Evolutionary conservation across 2,888 invertebrate species (phyloP), one percentile per base, ranked within the genome.

Genomic region (Lasius fuliginosus): DNA sequence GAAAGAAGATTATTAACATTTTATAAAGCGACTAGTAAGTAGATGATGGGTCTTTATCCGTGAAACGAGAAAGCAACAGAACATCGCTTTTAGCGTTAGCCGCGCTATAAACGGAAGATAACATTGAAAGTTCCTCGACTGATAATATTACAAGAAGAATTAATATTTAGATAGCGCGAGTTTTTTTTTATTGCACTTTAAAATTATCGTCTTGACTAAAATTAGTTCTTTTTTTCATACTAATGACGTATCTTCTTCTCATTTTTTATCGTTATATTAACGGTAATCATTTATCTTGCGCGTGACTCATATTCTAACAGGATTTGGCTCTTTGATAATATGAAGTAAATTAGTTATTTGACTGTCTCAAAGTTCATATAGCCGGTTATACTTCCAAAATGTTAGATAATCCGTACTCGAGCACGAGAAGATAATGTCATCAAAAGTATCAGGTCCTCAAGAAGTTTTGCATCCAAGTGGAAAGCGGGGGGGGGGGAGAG

Each of bases 1-100:
- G 62, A 73, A 73, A 79, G 53, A 82, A 53, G 60, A 3, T 79
- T 65, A 85, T 85, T 79, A 85, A 75, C 58, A 82, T 69, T 75
- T 53, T 62, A 58, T 68, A 83, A 83, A 79, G 69, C 49, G 60
- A 65, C 62, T 67, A 18, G 30, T 77, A 83, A 79, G 69, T 79
- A 15, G 77, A 77, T 77, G 67, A 58, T 62, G 27, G 40, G 23
- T 67, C 53, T 68, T 42, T 49, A 40, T 68, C 46, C 49, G 23
- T 42, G 49, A 68, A 53, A 30, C 49, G 62, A 33, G 23, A 64
- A 68, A 67, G 62, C 74, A 81, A 42, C 77, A 42, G 30, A 77
- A 23, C 23, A 36, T 49, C 18, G 5, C 58, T 67, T 69, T 79
- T 36, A 64, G 67, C 36, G 12, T 67, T 65, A 27, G 42, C 15